Base-by-base conservation (phyloP, 2,797 vertebrate genomes). In the Sparus aurata region DNA sequence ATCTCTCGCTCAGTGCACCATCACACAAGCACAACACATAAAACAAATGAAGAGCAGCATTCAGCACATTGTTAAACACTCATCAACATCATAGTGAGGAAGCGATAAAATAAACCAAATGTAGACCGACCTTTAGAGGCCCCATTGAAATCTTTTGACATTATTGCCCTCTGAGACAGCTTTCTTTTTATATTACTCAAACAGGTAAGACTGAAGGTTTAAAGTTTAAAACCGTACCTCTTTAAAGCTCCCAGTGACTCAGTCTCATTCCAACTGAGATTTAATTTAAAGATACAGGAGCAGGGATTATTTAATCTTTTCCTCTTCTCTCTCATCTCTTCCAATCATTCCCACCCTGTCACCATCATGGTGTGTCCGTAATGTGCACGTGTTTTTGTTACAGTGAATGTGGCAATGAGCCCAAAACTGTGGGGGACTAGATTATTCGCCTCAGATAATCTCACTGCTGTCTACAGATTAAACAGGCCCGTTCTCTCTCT, bases 391-490 rank as follows among this genome's bases (percentile, higher is more conserved):
- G 50, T 77, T 71, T 77, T 79, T 83, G 20, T 63, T 63, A 25
- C 25, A 58, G 54, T 65, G 53, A 71, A 67, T 55, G 4, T 71
- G 73, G 53, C 60, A 54, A 9, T 41, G n/a, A 63, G 61, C 70
- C 70, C 52, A 79, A 89, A 91, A 84, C 76, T 53, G 77, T 62
- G 70, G 68, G 64, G 63, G 70, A 77, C 82, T 86, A 90, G 93
- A 95, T 95, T 95, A 94, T 90, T 87, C 79, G 69, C 79, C 69
- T 54, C 81, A 91, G 80, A 92, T 96, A 94, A 95, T 95, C 93
- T 91, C 80, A 84, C 63, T 84, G 84, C 82, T 69, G 86, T 83
- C 83, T 66, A 67, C 91, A 92, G 92, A 95, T 95, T 95, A 94
- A 89, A 87, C 89, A 82, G 85, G 69, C 82, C 80, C 74, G 55